Percentiles rank a stretch among this genome's conserved stretches.
These are phyloP conservation scores for Platalea minor DNA, from an alignment of 2,797 vertebrate species.

Conservation along the genomic window DNA sequence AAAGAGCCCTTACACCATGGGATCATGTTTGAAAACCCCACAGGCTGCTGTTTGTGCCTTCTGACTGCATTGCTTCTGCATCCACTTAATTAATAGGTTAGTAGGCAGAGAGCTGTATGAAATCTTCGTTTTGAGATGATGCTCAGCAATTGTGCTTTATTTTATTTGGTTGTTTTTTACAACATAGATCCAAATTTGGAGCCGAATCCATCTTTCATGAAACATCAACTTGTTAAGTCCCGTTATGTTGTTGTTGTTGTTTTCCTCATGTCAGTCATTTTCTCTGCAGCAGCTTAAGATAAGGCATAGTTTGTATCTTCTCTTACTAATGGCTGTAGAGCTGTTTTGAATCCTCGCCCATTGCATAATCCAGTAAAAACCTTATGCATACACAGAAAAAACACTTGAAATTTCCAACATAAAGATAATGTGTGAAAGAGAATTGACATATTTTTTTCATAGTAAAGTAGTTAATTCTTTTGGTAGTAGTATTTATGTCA, in stretches of 20 bases:
- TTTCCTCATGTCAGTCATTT: conserved; percentile 22
- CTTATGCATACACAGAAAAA: not conserved
- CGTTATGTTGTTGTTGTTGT: not conserved
- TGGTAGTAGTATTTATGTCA: not conserved
- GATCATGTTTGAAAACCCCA: not conserved
- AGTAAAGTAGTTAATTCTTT: not conserved
- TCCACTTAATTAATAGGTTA: not conserved
- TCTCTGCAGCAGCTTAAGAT: not conserved
- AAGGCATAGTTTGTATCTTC: not conserved
- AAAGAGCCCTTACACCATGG: not conserved
- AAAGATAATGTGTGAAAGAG: not conserved
- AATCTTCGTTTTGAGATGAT: not conserved
- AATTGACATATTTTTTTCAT: not conserved
- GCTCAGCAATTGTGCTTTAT: not conserved
- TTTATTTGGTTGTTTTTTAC: not conserved
- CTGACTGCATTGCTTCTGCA: conserved; percentile 19
- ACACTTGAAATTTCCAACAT: not conserved
- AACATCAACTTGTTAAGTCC: not conserved
- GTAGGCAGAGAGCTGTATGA: not conserved
- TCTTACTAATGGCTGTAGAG: not conserved
- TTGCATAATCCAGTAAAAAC: conserved; percentile 18
- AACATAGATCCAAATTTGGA: not conserved
- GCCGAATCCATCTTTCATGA: not conserved
- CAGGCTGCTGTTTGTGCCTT: not conserved
- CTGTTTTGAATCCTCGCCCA: not conserved